Conservation (phyloP, 2,113 vertebrate genomes). For the Psittacus erithacus region DNA sequence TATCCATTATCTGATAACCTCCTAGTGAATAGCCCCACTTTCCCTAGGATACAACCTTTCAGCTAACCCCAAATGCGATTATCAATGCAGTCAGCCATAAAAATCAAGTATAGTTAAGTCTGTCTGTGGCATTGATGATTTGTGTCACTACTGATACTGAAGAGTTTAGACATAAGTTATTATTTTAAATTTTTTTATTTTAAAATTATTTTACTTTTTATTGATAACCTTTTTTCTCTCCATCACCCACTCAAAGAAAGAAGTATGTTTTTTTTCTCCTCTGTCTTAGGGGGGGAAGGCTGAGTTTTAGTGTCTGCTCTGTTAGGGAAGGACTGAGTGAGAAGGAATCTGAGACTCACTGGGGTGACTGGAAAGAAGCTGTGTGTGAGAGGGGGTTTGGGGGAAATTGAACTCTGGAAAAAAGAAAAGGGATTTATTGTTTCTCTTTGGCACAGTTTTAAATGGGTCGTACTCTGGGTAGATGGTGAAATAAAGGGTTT, state of each 20-base stretch:
- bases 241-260: background rate
- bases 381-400: background rate
- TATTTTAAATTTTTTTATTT: background rate
- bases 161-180: background rate
- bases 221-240: background rate
- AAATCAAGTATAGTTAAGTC: background rate
- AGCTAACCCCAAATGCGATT: background rate
- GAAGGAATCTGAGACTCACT: background rate
- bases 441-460: background rate
- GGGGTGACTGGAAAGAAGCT: background rate
- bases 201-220: background rate
- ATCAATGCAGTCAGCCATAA: background rate
- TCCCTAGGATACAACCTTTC: background rate
- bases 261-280: background rate
- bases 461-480: accelerated
- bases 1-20: background rate
- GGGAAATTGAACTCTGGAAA: background rate
- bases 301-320: background rate
- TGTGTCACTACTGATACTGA: background rate
- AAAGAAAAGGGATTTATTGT: background rate
- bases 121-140: background rate
- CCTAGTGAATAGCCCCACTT: background rate
- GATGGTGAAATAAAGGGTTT: background rate
- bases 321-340: background rate
- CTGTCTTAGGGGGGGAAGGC: background rate